phyloP scores from a whole-genome alignment of 2,797 vertebrate species.

The Trachurus trachurus region DNA sequence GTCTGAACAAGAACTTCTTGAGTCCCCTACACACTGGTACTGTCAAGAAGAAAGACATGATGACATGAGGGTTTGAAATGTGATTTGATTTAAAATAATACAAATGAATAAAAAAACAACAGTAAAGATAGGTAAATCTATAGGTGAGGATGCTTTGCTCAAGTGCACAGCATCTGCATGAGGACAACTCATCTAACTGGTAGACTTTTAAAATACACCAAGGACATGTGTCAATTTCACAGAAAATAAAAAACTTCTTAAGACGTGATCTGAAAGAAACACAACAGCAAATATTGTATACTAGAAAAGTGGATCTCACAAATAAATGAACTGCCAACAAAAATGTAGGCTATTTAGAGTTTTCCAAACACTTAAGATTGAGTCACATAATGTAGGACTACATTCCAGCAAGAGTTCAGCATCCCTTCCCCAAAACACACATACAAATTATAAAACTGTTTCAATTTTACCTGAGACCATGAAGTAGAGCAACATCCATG shows the following conservation, averaged over 20 bases:
- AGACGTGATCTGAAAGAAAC: neutral
- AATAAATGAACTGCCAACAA: neutral
- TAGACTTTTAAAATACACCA: neutral
- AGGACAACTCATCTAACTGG: neutral
- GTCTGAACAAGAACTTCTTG: too few species aligned
- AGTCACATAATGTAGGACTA: too few species aligned
- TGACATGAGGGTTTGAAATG: neutral
- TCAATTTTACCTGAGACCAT: conserved; percentile 62
- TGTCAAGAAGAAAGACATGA: too few species aligned
- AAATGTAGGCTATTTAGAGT: neutral
- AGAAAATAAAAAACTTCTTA: neutral
- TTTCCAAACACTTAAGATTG: neutral
- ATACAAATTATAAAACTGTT: neutral
- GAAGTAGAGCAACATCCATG: conserved; percentile 26
- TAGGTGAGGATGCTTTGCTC: neutral
- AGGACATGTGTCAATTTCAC: neutral
- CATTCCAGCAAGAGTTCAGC: too few species aligned
- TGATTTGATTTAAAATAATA: neutral
- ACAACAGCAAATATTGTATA: neutral
- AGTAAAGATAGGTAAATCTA: neutral
- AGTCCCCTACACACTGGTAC: too few species aligned
- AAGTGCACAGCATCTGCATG: too few species aligned
- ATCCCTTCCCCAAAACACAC: neutral
- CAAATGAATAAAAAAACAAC: neutral
- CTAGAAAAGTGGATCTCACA: neutral